phyloP scores from a whole-genome alignment of 1,140 invertebrate genomes.

The Heliconius congener region DNA sequence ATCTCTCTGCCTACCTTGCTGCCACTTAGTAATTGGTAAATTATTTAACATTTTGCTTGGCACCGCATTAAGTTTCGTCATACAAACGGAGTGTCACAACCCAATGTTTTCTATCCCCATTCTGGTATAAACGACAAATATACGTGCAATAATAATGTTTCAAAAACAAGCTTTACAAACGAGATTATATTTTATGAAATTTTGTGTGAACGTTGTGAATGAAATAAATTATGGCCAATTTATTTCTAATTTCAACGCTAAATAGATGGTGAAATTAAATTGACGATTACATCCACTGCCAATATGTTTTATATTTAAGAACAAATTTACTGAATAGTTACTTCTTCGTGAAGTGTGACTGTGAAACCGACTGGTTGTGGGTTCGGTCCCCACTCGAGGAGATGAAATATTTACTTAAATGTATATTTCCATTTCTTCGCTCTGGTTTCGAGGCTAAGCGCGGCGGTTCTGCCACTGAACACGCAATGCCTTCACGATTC shows the following conservation, averaged over 20 bases:
- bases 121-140: too few relatives aligned
- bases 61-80: too few relatives aligned
- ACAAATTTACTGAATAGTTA: neutral
- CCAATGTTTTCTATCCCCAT: neutral
- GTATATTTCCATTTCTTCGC: too few relatives aligned
- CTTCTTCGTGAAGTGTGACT: neutral
- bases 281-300: neutral
- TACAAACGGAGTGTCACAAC: neutral
- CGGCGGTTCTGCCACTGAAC: too few relatives aligned
- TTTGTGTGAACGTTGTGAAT: neutral
- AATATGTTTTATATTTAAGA: neutral
- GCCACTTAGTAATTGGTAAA: too few relatives aligned
- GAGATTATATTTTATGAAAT: neutral
- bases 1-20: too few relatives aligned
- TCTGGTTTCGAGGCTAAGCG: too few relatives aligned
- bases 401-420: too few relatives aligned
- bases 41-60: too few relatives aligned
- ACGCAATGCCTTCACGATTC: too few relatives aligned
- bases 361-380: too few relatives aligned
- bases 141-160: neutral
- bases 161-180: neutral
- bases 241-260: neutral
- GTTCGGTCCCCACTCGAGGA: too few relatives aligned
- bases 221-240: neutral
- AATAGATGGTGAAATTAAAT: neutral